Evolutionary conservation across 2,888 invertebrate genomes (phyloP).

Genomic region (Scaptomyza reducta): DNA sequence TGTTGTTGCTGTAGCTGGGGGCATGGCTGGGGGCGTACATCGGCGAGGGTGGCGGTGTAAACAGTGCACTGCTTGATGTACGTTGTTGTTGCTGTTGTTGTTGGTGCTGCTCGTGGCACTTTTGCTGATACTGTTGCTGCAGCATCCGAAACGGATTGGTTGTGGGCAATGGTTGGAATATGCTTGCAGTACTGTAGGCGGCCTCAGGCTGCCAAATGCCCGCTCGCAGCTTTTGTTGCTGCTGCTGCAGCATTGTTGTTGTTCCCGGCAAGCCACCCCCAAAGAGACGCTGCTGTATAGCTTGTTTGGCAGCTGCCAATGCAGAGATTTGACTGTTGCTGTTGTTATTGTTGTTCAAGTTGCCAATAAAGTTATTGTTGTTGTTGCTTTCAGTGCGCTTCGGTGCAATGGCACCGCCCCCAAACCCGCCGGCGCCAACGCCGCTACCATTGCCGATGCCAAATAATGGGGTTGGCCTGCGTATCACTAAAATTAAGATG

Average conservation of each 20-base stretch:
- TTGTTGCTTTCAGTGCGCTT: slow-evolving; percentile 44
- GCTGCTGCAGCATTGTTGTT: slow-evolving; percentile 21
- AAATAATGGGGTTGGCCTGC: slow-evolving; percentile 85
- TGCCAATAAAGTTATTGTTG: slow-evolving; percentile 43
- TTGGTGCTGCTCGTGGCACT: slow-evolving; percentile 49
- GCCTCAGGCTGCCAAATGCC: slow-evolving; percentile 62
- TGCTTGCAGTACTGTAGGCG: slow-evolving; percentile 63
- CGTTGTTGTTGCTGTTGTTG: slow-evolving; percentile 43
- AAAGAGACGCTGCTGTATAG: slow-evolving; percentile 77
- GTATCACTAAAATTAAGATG: slow-evolving; percentile 84
- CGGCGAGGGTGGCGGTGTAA: slow-evolving; percentile 69
- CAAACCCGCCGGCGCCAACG: slow-evolving; percentile 39
- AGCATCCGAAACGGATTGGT: slow-evolving; percentile 54
- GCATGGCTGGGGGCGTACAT: slow-evolving; percentile 50
- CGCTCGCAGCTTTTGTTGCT: slow-evolving; percentile 30
- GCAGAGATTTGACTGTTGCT: slow-evolving; percentile 46
- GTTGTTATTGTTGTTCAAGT: slow-evolving; percentile 9
- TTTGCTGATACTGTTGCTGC: slow-evolving; percentile 72
- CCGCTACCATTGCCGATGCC: slow-evolving; percentile 81
- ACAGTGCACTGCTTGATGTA: slow-evolving; percentile 37
- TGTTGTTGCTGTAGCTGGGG: slow-evolving; percentile 43
- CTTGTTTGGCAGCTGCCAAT: slow-evolving; percentile 82
- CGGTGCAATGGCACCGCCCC: slow-evolving; percentile 32
- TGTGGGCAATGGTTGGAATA: slow-evolving; percentile 61
- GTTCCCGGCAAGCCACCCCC: slow-evolving; percentile 42